Base-by-base conservation (phyloP, 2,113 vertebrate genomes). In the Sturnus vulgaris region DNA sequence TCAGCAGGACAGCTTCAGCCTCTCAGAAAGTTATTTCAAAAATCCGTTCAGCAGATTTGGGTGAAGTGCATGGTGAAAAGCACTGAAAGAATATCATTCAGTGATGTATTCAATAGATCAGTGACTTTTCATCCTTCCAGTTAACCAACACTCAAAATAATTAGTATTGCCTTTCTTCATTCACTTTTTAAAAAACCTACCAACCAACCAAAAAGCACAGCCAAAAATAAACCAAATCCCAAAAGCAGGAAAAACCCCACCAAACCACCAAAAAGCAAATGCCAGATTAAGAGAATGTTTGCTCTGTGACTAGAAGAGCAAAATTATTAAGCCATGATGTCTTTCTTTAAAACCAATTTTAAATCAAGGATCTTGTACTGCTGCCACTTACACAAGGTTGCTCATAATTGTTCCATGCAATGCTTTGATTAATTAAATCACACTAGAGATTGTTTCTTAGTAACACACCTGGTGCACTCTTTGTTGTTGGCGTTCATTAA, bases 381-480 rank as follows among this genome's bases (percentile, higher is more conserved):
- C 88, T 79, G 68, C 94, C 96, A 97, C 97, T 98, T 98, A 95
- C 83, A 95, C 83, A 93, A 96, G 96, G 95, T 93, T 97, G 92
- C 91, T 97, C 91, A 53, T 97, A 97, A 98, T 97, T 96, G 97
- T 87, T 95, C 96, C 76, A 73, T 95, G 93, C 96, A 96, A 95
- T 52, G 93, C 94, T 98, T 96, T 96, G 94, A 96, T 97, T 98
- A 98, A 98, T 98, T 98, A 98, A 98, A 98, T 97, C 97, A 97
- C 97, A 97, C 91, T 95, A 93, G 97, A 98, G 97, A 98, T 97
- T 97, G 97, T 98, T 97, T 97, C 97, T 98, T 98, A 95, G 98
- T 98, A 98, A 98, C 97, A 98, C 98, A 98, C 98, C 98, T 98
- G 98, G 97, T 96, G 95, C 88, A 24, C 8, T 93, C 98, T 97